phyloP scores from a whole-genome alignment of 2,113 vertebrate species.

The Malurus alboscapulatus region DNA sequence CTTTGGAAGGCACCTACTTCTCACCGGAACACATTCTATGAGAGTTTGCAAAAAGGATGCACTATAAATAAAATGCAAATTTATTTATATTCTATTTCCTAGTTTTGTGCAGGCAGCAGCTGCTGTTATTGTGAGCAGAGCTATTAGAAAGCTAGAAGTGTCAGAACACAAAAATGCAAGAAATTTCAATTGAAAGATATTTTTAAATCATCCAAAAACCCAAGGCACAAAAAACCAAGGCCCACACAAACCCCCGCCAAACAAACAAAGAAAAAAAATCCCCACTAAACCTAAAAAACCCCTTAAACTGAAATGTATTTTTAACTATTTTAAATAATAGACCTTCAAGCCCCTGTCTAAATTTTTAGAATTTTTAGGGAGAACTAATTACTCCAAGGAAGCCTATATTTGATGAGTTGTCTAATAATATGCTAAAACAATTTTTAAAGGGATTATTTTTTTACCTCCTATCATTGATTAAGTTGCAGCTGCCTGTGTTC shows the following conservation, averaged over 20 bases:
- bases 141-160: constrained; percentile 35
- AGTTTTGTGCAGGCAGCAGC: constrained; percentile 13
- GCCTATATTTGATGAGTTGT: background rate
- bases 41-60: background rate
- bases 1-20: background rate
- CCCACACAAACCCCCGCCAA: background rate
- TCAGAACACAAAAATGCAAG: constrained; percentile 1
- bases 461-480: constrained; percentile 11
- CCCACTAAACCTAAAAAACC: background rate
- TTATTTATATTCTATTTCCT: constrained; percentile 14
- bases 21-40: background rate
- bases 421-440: background rate
- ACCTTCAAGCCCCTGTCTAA: background rate
- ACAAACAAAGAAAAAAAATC: no score
- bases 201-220: background rate
- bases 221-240: background rate
- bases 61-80: constrained; percentile 20
- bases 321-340: constrained; percentile 5
- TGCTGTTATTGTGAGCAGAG: constrained; percentile 20
- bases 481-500: background rate
- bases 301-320: background rate
- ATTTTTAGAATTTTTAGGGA: background rate
- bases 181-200: constrained; percentile 10
- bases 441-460: constrained; percentile 22
- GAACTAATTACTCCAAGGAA: constrained; percentile 25